Percentiles rank a stretch among this genome's conserved stretches.
Evolutionary conservation across 2,888 invertebrate genomes (phyloP).

Genomic region (Escarpia spicata): DNA sequence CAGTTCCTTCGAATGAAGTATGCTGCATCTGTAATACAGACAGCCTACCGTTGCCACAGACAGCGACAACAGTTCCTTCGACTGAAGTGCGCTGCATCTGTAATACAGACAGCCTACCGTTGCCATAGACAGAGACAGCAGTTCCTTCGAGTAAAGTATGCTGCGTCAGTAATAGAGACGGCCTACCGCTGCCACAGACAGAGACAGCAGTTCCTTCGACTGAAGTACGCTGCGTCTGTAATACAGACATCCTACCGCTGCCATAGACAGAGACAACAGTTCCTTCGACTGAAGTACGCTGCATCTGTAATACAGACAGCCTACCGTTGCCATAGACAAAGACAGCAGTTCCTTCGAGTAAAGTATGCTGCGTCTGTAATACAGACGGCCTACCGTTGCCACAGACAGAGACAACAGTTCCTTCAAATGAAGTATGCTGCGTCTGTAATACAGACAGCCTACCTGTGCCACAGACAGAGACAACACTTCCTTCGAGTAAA

Average conservation of each 20-base stretch:
- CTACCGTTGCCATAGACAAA: background rate
- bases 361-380: background rate
- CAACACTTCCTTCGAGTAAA: background rate
- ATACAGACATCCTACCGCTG: background rate
- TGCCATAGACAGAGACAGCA: background rate
- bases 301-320: background rate
- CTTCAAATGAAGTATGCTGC: background rate
- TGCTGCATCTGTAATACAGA: background rate
- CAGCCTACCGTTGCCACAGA: background rate
- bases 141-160: background rate
- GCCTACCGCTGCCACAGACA: conserved; percentile 1
- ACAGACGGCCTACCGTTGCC: background rate
- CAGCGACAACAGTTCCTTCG: background rate
- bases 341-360: background rate
- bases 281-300: background rate
- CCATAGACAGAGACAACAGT: background rate
- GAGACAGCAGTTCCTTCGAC: background rate
- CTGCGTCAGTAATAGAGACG: background rate
- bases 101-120: background rate
- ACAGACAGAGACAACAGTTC: background rate
- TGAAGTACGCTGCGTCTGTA: background rate
- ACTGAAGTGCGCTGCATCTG: background rate
- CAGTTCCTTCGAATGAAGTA: background rate
- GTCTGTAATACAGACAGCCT: background rate
- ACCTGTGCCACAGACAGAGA: background rate